Base-by-base conservation (phyloP, 2,113 vertebrate species). In the Kryptolebias marmoratus region DNA sequence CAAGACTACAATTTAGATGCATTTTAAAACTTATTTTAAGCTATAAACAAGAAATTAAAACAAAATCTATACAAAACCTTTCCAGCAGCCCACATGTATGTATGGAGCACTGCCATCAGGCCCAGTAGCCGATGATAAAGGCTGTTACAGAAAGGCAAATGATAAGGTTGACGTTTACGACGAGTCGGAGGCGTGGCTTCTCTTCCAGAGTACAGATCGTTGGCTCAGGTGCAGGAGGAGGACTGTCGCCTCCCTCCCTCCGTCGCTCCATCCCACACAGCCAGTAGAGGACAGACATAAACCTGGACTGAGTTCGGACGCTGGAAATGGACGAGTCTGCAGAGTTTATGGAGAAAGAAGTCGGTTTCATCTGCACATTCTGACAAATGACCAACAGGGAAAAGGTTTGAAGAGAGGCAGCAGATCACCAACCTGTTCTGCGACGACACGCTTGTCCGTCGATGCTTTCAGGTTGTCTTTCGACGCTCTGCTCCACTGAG, bases 71-170 rank as follows among this genome's bases (percentile, higher is more conserved):
- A 42, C 39, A 42, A 42, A 42, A 42, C 32, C 9, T 42, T 42
- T 42, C 5, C 5, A n/a, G 31, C 49, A 49, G 13, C 31, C 31
- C 31, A 14, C 14, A 49, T 49, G n/a, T 47, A 3, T 6, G 14
- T 9, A 28, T 13, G 31, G 56, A 52, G 15, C 42, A 16, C 27
- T 44, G 31, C 16, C 61, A 0, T 92, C 93, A 97, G 0, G 92
- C 96, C n/a, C 98, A 99, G 92, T 95, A 98, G 0, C 94, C 96
- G 87, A 96, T 94, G 68, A 99, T 93, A 15, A 99, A 99, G 67
- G 94, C 1, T 0, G 93, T 91, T 0, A 94, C 92, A 0, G 93
- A 91, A 1, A 95, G 12, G 2, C 95, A 96, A 2, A 98, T 0
- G 0, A 99, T 72, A 69, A 98, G 89, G 89, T 95, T 98, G 87